Base-by-base conservation (phyloP, 2,113 vertebrate genomes). In the Ammodytes marinus region DNA sequence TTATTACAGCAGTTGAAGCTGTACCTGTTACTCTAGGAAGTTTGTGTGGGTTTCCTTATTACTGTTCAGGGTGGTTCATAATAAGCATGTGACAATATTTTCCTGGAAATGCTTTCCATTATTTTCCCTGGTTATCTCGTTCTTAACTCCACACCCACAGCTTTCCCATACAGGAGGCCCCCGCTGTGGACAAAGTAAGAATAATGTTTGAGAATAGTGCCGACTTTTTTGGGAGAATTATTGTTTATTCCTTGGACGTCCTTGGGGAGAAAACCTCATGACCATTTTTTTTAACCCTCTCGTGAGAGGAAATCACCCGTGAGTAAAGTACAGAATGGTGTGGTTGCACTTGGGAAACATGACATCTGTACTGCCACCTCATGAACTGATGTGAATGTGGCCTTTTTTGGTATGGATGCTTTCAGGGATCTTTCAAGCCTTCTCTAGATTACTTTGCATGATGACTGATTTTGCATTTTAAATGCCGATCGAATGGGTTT, bases 191-290 rank as follows among this genome's bases (percentile, higher is more conserved):
- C 35, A 96, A 89, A 89, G 89, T 99, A 88, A 97, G 95, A 90
- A 95, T 99, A 94, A 96, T 95, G 0, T 98, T 99, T 87, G 95
- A 96, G 84, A 96, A 96, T 83, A 94, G 96, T 91, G 94, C 95
- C 0, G 98, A 99, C 93, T 97, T 99, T 93, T 99, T 99, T 42
- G 98, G 98, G 37, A 95, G 98, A 60, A 92, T 99, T 11, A 94
- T 98, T 85, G 87, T 99, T 92, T 99, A 99, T 79, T 97, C 95
- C 84, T 94, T 99, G 27, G 90, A 96, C 1, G 87, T 99, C 91
- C 95, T 97, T 27, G 98, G 98, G 82, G 94, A 95, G 82, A 95
- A 81, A 80, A 73, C 80, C 8, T 95, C 89, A 78, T 88, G 84
- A 89, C 67, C 70, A 47, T 52, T 75, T 76, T 68, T 54, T 47